Base-by-base conservation (phyloP, 2,888 invertebrate genomes). In the Limulus polyphemus region DNA sequence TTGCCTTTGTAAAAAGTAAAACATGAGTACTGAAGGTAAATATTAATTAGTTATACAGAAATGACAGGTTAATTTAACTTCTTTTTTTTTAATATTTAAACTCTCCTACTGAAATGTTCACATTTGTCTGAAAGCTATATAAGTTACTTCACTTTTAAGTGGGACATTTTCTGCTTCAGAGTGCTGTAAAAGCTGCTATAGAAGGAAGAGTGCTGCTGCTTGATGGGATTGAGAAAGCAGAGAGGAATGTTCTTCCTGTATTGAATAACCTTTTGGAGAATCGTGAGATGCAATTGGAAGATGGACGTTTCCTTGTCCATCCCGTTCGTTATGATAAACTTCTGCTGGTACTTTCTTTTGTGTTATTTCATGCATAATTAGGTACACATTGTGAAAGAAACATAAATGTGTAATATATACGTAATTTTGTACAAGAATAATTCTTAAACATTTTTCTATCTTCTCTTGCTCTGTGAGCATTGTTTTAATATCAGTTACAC, bases 141-240 rank as follows among this genome's bases (percentile, higher is more conserved):
- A 32, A 32, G 7, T 16, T 14, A 13, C 59, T 61, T 49, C 61
- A 63, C 68, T 59, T n/a, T 61, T 32, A 32, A 32, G 62, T 32
- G 32, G 32, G 7, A 32, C 32, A 32, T 32, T 32, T 32, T 32
- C 32, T 71, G 68, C 67, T 74, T 16, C 70, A 92, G 88, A 88
- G 91, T 77, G 97, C 97, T 13, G 95, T 98, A 0, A 82, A 88
- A 67, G 97, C 97, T 17, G 97, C 97, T 0, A 79, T 84, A 1
- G 81, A 91, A 77, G 97, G 97, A 0, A 81, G 95, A 56, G 83
- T 95, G 12, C 80, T 98, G 14, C 82, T 98, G 3, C 79, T 98
- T 62, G 97, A 98, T 77, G 98, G 97, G 1, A 91, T 98, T 61
- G 97, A 98, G 79, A 95, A 97, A 75, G 94, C 95, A 0, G 98